Evolutionary conservation across 1,140 invertebrate genomes (phyloP), one percentile per base, ranked within the genome.

Genomic region (Trinorchestia longiramus): DNA sequence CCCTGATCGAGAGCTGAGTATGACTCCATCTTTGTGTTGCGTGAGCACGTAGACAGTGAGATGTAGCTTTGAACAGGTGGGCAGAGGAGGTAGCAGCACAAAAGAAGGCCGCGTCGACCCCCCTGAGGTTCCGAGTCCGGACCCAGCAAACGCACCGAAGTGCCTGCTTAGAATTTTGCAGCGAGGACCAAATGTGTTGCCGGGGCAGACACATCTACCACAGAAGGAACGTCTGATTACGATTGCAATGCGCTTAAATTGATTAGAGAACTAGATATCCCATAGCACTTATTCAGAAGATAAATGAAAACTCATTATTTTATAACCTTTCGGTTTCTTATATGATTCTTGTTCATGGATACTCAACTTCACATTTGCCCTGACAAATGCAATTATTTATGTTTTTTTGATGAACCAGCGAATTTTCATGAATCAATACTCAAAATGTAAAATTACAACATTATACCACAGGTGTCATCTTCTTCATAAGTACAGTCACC

Each of bases 31-130:
- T 28, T 47, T 44, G 92, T 47, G 92, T 36, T 94, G 43, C 4
- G 95, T 96, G 36, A 96, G 88, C 43, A 90, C 87, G 44, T 91
- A 88, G 77, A 96, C 42, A 57, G 95, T 91, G 43, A 96, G 43
- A 47, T 96, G 95, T 15, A 96, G 47, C 28, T 53, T 44, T 45
- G 95, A 87, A 90, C 95, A 96, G n/a, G 95, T 96, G 87, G 95
- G 95, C 11, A 96, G 47, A 19, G 95, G 43, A 3, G 95, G 95
- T 17, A 96, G 45, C 87, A 45, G 44, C 77, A 96, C 42, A 43
- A 96, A 91, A 41, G 43, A 15, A 3, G 47, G 87, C n/a, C 41
- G 36, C 11, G 44, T 0, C 28, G 47, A 28, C 40, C 36, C 36
- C 43, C 43, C 3, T 23, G 23, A 19, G n/a, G 45, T 0, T 17